Percentiles rank a stretch among this genome's conserved stretches.
Evolutionary conservation across 2,888 invertebrate genomes (phyloP).

Genomic region (Rotaria macrura): DNA sequence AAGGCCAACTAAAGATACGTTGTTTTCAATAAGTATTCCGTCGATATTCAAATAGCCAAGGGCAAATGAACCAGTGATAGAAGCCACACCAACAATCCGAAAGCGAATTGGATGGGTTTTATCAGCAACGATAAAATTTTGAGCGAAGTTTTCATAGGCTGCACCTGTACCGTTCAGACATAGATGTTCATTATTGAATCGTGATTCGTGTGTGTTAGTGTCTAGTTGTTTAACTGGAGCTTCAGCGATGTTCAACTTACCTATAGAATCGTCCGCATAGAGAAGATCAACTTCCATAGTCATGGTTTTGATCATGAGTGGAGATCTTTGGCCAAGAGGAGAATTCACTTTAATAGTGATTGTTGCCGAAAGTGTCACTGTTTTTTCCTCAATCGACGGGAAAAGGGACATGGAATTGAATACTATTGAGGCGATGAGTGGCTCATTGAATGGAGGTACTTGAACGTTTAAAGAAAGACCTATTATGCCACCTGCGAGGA

Average conservation of each 20-base stretch:
- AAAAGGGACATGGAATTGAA: neutral
- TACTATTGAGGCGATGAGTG: neutral
- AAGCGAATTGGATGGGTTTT: neutral
- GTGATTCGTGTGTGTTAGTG: neutral
- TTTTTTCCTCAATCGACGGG: neutral
- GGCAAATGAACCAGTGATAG: neutral
- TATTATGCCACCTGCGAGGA: neutral
- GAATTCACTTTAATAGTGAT: neutral
- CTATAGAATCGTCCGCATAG: neutral
- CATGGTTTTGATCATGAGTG: neutral
- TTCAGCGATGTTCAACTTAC: neutral
- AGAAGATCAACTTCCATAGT: neutral
- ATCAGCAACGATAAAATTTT: neutral
- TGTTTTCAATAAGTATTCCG: neutral
- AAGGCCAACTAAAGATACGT: neutral
- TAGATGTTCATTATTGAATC: neutral
- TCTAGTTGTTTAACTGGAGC: neutral
- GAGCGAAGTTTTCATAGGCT: neutral
- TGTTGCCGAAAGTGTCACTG: neutral
- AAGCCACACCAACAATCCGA: neutral
- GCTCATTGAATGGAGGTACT: neutral
- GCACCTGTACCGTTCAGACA: neutral
- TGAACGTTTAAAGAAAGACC: neutral
- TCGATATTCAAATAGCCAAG: neutral
- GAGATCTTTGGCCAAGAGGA: neutral